Conservation (phyloP, 2,888 invertebrate species). For the Ethmia dodecea region DNA sequence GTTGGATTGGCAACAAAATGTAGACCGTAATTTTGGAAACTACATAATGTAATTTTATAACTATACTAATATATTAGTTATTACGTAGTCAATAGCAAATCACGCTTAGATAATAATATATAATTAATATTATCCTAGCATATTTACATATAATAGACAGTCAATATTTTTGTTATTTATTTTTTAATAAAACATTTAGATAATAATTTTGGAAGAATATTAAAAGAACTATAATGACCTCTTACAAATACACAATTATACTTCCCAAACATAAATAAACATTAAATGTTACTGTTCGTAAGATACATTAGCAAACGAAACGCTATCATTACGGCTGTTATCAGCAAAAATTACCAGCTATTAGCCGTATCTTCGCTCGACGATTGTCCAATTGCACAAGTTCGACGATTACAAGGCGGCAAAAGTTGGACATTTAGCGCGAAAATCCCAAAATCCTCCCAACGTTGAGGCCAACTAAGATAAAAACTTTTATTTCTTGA, state of each 20-base stretch:
- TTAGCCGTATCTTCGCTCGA: conserved; percentile 42
- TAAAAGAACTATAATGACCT: too few species aligned
- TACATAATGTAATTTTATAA: too few species aligned
- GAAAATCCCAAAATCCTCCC: conserved; percentile 30
- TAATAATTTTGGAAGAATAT: too few species aligned
- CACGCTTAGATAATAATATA: too few species aligned
- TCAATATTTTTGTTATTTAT: too few species aligned
- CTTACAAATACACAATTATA: too few species aligned
- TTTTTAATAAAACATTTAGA: too few species aligned
- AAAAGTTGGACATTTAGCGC: conserved; percentile 40
- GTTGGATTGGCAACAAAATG: too few species aligned
- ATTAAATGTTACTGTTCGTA: conserved; percentile 16
- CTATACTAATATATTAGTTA: too few species aligned
- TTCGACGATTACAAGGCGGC: conserved; percentile 51
- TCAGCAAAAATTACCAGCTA: conserved; percentile 41
- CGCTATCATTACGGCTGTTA: conserved; percentile 30
- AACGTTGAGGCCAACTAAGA: conserved; percentile 34
- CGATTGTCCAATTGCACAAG: conserved; percentile 53
- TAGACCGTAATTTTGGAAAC: conserved; percentile 12
- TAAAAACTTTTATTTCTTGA: conserved; percentile 40
- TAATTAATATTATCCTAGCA: too few species aligned
- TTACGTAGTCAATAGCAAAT: too few species aligned
- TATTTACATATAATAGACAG: too few species aligned
- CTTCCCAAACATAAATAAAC: conserved; percentile 16
- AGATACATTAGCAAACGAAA: conserved; percentile 18